Evolutionary conservation across 2,113 vertebrate genomes (phyloP).

Genomic region (Typhlomys cinereus): DNA sequence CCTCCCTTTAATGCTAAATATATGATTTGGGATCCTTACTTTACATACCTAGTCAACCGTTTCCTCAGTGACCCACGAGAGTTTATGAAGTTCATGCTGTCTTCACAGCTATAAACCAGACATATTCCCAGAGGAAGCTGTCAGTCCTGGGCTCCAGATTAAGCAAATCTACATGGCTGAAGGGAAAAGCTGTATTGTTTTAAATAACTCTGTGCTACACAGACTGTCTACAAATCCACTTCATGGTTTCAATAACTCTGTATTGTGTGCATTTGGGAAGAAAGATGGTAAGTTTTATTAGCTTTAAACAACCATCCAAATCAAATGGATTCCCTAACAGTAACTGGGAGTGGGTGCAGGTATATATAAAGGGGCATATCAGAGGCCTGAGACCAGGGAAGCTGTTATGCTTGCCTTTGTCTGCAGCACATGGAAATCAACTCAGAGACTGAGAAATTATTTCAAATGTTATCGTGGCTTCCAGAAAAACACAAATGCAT

Average conservation of each 20-base stretch:
- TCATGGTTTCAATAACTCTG: slow-evolving; percentile 41
- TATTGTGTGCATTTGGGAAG: neutral
- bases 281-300: slow-evolving; percentile 11
- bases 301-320: neutral
- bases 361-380: neutral
- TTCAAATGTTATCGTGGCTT: neutral
- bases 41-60: slow-evolving; percentile 58
- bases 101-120: slow-evolving; percentile 79
- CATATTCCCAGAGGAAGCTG: slow-evolving; percentile 57
- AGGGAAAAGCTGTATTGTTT: slow-evolving; percentile 48
- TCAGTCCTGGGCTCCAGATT: slow-evolving; percentile 55
- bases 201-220: slow-evolving; percentile 38
- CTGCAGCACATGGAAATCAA: neutral
- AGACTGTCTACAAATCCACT: slow-evolving; percentile 38
- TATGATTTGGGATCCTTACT: slow-evolving; percentile 49
- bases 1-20: slow-evolving; percentile 48
- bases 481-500: neutral
- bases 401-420: neutral
- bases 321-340: neutral
- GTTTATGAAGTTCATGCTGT: slow-evolving; percentile 66
- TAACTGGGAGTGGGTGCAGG: neutral
- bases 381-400: neutral
- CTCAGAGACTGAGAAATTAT: neutral
- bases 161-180: slow-evolving; percentile 61
- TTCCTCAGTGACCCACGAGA: slow-evolving; percentile 61